Evolutionary conservation across 2,113 vertebrate genomes (phyloP), one percentile per base, ranked within the genome.

Genomic region (Cottus gobio): DNA sequence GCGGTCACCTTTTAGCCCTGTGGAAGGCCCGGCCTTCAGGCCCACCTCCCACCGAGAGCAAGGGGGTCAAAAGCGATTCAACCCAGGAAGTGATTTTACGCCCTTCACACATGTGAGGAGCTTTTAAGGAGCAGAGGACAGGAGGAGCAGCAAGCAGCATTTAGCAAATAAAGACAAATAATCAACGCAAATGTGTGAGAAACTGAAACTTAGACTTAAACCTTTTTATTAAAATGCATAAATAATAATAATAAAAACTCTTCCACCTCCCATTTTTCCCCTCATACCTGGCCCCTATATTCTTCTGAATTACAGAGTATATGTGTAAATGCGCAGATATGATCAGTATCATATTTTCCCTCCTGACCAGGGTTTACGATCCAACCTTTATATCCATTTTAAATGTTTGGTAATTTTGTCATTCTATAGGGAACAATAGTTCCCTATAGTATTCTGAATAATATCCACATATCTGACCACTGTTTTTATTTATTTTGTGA

Each of bases 51-150:
- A 79, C 84, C 2, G n/a, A 82, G 85, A 77, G 7, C 13, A 63
- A 10, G 50, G 54, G 84, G 88, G 88, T 92, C 91, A 91, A 85
- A 90, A 79, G 63, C 70, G 62, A 69, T 83, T 75, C 87, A 81
- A 86, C 70, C 64, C 79, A 89, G 83, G 87, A 90, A 91, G 92
- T 81, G 74, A 88, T 87, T 90, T 90, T 83, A 89, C 77, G 61
- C 69, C 78, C 81, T 87, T 90, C 87, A 89, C 85, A 93, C 87
- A 84, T 87, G 78, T 85, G 71, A 84, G 82, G 63, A 28, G 50
- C 34, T 74, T 83, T 81, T 58, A 83, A 79, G 67, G 67, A 56
- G 63, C 70, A 48, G 52, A 65, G 39, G 80, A 80, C 66, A 37
- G 65, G 65, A 34, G 34, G 34, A 34, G 34, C 34, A 34, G 34